Conservation (phyloP, 2,797 vertebrate genomes). For the Rhodeus uyekii region DNA sequence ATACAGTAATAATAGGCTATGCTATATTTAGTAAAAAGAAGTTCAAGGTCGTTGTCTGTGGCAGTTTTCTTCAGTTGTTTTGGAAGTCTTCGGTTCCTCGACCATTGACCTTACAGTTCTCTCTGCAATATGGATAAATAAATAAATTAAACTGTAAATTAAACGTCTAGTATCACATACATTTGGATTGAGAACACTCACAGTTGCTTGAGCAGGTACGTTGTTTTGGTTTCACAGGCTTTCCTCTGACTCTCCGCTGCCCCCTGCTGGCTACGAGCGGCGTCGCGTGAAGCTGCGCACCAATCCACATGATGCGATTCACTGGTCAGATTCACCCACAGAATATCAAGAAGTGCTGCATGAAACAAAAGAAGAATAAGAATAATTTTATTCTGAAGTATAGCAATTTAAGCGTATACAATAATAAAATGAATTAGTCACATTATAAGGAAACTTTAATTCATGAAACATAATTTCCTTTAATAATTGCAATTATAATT, state of each 20-base stretch:
- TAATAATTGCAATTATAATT: too few species aligned
- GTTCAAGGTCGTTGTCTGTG: not conserved
- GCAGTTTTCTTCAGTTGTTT: not conserved
- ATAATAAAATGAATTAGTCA: too few species aligned
- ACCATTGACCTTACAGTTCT: constrained; percentile 18
- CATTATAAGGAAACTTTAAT: not conserved
- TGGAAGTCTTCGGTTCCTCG: not conserved
- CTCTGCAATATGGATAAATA: constrained; percentile 17
- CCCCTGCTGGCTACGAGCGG: constrained; percentile 39
- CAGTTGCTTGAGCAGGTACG: constrained; percentile 51
- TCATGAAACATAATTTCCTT: too few species aligned
- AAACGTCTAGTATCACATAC: not conserved
- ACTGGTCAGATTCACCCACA: constrained; percentile 45
- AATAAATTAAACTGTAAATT: not conserved
- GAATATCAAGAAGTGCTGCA: constrained; percentile 39
- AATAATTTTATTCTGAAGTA: not conserved
- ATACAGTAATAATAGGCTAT: not conserved
- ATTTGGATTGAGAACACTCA: constrained; percentile 32
- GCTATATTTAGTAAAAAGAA: not conserved
- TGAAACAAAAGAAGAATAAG: too few species aligned
- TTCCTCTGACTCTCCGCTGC: constrained; percentile 53
- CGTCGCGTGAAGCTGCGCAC: constrained; percentile 36
- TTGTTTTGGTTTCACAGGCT: constrained; percentile 44
- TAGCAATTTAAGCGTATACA: not conserved
- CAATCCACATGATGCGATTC: constrained; percentile 47